phyloP scores from a whole-genome alignment of 2,797 vertebrate genomes.

The Malurus splendens region DNA sequence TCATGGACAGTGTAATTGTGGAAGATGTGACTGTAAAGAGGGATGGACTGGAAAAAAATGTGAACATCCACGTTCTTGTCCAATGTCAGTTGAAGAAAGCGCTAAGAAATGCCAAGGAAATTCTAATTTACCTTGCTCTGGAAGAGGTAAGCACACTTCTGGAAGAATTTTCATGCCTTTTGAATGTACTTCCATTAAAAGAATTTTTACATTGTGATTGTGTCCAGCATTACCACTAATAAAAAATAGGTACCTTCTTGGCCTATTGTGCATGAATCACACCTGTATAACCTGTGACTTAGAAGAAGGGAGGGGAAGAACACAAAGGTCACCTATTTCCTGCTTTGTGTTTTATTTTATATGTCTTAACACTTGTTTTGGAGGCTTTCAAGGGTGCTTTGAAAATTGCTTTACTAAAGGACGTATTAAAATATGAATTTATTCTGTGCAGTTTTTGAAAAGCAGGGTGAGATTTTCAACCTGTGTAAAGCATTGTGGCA shows the following conservation, averaged over 20 bases:
- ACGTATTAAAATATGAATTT: background rate
- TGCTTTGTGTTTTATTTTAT: background rate
- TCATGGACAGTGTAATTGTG: conserved; percentile 95
- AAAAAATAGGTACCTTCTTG: background rate
- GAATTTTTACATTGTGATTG: background rate
- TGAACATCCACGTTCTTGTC: conserved; percentile 86
- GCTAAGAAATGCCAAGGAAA: conserved; percentile 84
- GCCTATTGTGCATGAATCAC: background rate
- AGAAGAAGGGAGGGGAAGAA: background rate
- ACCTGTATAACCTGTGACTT: background rate
- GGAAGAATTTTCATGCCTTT: background rate
- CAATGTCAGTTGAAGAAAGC: conserved; percentile 83
- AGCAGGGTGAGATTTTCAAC: background rate
- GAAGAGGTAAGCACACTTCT: conserved; percentile 82
- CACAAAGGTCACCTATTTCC: background rate
- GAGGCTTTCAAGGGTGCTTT: background rate
- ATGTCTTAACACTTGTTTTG: background rate
- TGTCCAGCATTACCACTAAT: background rate
- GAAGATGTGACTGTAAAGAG: conserved; percentile 89
- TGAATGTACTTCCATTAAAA: background rate
- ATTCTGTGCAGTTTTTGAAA: background rate
- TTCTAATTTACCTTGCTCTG: conserved; percentile 86
- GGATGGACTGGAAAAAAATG: conserved; percentile 91
- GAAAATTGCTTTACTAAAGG: background rate
- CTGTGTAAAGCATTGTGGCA: background rate